Evolutionary conservation across 2,888 invertebrate genomes (phyloP).

Genomic region (Thumatha senex): DNA sequence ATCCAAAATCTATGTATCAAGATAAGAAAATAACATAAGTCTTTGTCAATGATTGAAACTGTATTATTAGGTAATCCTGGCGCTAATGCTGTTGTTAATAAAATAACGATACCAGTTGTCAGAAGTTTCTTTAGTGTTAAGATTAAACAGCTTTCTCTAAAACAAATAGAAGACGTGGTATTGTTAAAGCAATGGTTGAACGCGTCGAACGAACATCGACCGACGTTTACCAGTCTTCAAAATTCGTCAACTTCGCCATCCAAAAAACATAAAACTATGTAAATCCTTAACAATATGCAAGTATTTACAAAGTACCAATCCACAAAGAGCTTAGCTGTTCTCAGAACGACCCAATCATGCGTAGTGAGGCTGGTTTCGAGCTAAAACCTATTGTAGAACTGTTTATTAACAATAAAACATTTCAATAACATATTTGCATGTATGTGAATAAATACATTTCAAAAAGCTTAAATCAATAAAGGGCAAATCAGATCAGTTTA

Average conservation of each 20-base stretch:
- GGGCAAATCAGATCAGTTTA: slow-evolving; percentile 56
- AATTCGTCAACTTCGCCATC: neutral
- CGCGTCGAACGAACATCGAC: slow-evolving; percentile 34
- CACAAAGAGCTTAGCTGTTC: slow-evolving; percentile 13
- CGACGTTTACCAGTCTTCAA: neutral
- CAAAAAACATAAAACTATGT: slow-evolving; percentile 3
- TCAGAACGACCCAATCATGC: slow-evolving; percentile 7
- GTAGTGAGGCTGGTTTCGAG: neutral
- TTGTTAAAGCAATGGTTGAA: slow-evolving; percentile 59
- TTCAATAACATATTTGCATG: slow-evolving; percentile 7
- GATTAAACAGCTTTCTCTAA: slow-evolving; percentile 69
- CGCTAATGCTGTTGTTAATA: slow-evolving; percentile 1
- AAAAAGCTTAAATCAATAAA: slow-evolving; percentile 50
- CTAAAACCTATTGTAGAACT: slow-evolving; percentile 11
- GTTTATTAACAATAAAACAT: slow-evolving; percentile 9
- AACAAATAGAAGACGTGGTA: slow-evolving; percentile 53
- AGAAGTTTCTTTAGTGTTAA: slow-evolving; percentile 66
- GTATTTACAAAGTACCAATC: slow-evolving; percentile 12
- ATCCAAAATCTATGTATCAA: neutral
- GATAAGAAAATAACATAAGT: neutral
- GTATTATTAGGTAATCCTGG: neutral
- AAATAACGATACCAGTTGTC: slow-evolving; percentile 57
- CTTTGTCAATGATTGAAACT: neutral
- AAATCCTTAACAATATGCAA: neutral
- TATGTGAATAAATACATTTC: slow-evolving; percentile 1